Base-by-base conservation (phyloP, 1,140 invertebrate genomes). In the Apis florea region DNA sequence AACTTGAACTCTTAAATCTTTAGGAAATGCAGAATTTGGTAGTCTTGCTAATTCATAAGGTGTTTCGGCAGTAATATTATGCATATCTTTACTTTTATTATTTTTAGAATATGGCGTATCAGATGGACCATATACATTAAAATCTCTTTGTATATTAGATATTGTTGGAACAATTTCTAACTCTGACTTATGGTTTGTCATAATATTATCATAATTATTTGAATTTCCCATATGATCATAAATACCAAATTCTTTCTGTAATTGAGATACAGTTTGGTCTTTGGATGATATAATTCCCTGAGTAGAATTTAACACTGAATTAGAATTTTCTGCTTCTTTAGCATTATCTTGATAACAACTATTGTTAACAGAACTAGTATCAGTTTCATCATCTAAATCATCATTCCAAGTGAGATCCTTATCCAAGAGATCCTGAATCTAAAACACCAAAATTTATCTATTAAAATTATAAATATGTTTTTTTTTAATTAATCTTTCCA, bases 351-450 rank as follows among this genome's bases (percentile, higher is more conserved):
- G 89, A 76, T 89, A 89, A 82, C 90, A 86, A 88, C 91, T 93
- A 61, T 90, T 93, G 49, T 93, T 87, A 1, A 92, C 68, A 19
- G 92, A 93, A 81, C 91, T 92, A 21, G 31, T 84, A 26, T 92
- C 89, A 72, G 91, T 90, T 10, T 92, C 90, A 13, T 92, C 90
- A n/a, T 90, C 91, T 24, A 92, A 85, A 75, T 93, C 92, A 19
- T 91, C 88, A 40, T 40, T 40, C 31, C 31, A 69, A 94, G 93
- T 56, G 88, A 40, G 31, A 40, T 40, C 91, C 72, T 89, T 91
- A 47, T 87, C 85, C 75, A 94, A 81, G 10, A 91, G 71, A 88
- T 92, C 84, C 69, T 89, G 84, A 2, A 93, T 87, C 92, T 93
- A 31, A n/a, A 67, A 84, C n/a, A 26, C 2, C n/a, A 26, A 64